These are phyloP conservation scores for Falcunculus frontatus DNA, from an alignment of 2,113 vertebrate genomes.

Conservation along the genomic window DNA sequence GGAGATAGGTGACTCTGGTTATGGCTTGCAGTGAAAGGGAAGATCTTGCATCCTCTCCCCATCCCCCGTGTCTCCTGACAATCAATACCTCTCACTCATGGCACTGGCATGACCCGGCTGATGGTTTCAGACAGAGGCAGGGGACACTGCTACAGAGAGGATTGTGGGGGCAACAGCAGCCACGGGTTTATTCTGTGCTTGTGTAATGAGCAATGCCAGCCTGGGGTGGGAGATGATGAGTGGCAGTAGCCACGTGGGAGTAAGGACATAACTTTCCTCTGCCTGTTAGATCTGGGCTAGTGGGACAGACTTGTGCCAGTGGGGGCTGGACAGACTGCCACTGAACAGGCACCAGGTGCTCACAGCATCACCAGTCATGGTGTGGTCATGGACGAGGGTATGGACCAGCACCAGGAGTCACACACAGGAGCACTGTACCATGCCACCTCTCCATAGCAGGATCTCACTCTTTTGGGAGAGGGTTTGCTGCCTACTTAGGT, in stretches of 20 bases:
- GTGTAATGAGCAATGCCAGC: neutral
- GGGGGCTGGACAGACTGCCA: neutral
- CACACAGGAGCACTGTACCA: neutral
- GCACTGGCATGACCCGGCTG: neutral
- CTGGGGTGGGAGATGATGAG: neutral
- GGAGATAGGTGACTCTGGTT: neutral
- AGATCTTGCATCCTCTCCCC: neutral
- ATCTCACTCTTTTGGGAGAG: neutral
- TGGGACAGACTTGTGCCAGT: fast-evolving
- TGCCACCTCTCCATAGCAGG: neutral
- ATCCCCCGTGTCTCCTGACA: neutral
- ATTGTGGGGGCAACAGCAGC: neutral
- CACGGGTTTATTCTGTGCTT: neutral
- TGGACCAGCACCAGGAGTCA: fast-evolving
- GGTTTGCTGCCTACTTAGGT: neutral
- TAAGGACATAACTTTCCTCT: neutral
- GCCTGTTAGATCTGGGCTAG: neutral
- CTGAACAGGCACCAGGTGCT: neutral
- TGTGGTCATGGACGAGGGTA: neutral
- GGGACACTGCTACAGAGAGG: neutral
- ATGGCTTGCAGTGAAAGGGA: neutral
- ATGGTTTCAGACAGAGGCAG: neutral
- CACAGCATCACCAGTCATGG: neutral
- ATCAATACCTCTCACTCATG: neutral
- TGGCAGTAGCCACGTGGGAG: neutral